Evolutionary conservation across 2,113 vertebrate species (phyloP), one percentile per base, ranked within the genome.

Genomic region (Dunckerocampus dactyliophorus): DNA sequence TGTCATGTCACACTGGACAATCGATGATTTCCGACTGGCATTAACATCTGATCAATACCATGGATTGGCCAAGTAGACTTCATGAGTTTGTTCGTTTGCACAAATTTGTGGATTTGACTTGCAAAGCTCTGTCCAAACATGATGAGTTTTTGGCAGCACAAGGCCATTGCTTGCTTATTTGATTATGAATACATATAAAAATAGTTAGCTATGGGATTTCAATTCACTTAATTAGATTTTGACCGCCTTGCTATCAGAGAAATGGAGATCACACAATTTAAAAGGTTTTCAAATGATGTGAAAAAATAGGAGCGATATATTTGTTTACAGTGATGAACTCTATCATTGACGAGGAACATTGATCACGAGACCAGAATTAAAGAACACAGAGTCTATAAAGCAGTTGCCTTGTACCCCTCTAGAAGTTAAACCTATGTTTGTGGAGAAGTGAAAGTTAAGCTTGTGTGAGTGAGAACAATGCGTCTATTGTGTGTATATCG

Each of bases 1-100:
- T 89, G 84, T 88, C 78, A 79, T 84, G 83, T 84, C 85, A 85
- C 67, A 10, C 31, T 60, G 52, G 47, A 71, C 71, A 77, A 67
- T 68, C 61, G 37, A 76, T 79, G 57, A 70, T 81, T 77, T 77
- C 71, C 60, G 22, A 19, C 71, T 65, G 72, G 69, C 73, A 69
- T 80, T 72, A 81, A 65, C 72, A 57, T 53, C 58, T 71, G 65
- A 82, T 89, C 75, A 69, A 82, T 88, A 84, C 28, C 59, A 72
- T 69, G 54, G 71, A 84, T 62, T 39, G 8, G 37, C 31, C 64
- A 47, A 71, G 63, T 65, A 62, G 67, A 77, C 66, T 72, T 72
- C 63, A 59, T 55, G 60, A 74, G 49, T 69, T 63, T 46, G 56
- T 78, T 75, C 21, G 59, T 49, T 73, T 62, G 42, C 59, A 66